Percentiles rank a stretch among this genome's conserved stretches.
Conservation (phyloP, 2,113 vertebrate species). For the Cavia aperea region DNA sequence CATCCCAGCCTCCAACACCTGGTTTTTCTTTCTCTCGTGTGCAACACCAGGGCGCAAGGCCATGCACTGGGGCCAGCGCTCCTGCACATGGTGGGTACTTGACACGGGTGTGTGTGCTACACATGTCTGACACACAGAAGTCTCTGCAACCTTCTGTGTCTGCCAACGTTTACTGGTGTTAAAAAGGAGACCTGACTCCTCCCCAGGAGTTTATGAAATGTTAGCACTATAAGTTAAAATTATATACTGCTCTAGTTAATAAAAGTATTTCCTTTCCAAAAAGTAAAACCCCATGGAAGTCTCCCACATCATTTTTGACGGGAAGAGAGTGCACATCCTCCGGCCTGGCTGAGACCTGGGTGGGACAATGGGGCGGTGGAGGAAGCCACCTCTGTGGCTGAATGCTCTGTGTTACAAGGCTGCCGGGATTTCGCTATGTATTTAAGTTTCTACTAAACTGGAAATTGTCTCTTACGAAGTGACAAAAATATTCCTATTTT, state of each 20-base stretch:
- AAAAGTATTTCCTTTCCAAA: slow-evolving; percentile 12
- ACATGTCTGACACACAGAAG: not conserved
- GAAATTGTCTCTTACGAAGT: slow-evolving; percentile 39
- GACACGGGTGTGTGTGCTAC: not conserved
- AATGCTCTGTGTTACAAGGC: slow-evolving; percentile 20
- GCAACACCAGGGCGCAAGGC: rapidly evolving
- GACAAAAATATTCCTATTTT: slow-evolving; percentile 59
- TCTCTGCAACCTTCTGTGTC: not conserved
- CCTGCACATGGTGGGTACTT: not conserved
- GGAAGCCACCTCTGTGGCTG: not conserved
- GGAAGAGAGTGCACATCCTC: not conserved
- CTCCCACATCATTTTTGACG: not conserved
- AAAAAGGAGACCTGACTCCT: not conserved
- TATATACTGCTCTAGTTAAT: not conserved
- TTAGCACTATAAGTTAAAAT: not conserved
- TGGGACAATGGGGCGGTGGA: not conserved
- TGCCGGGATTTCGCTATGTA: slow-evolving; percentile 5
- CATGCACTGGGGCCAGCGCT: too few species aligned
- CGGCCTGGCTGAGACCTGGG: not conserved
- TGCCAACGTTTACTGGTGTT: not conserved
- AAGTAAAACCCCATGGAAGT: not conserved
- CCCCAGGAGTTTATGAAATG: not conserved
- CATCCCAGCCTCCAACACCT: not conserved
- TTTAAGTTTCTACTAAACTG: slow-evolving; percentile 13
- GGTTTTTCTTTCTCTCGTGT: not conserved